Evolutionary conservation across 1,140 invertebrate species (phyloP).

Genomic region (Ditylenchus dipsaci): DNA sequence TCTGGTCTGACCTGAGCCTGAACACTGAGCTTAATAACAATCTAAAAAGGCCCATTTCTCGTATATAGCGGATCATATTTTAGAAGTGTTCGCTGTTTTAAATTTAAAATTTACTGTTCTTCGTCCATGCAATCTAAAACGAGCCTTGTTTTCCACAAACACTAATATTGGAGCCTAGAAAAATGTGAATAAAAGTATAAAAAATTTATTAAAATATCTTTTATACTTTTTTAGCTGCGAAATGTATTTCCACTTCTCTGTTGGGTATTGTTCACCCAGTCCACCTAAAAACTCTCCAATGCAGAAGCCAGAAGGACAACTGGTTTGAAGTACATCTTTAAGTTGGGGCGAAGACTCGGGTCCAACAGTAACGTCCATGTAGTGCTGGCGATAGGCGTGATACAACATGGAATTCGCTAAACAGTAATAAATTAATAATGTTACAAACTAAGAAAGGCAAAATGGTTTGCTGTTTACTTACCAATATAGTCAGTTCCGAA

Average conservation of each 20-base stretch:
- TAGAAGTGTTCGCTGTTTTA: no score
- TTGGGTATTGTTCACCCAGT: slow-evolving; percentile 54
- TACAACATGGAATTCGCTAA: slow-evolving; percentile 58
- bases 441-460: no score
- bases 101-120: slow-evolving; percentile 39
- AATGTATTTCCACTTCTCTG: slow-evolving; percentile 53
- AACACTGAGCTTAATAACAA: no score
- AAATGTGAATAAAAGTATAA: background rate
- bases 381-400: slow-evolving; percentile 53
- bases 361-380: slow-evolving; percentile 53
- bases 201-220: slow-evolving; percentile 15
- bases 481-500: slow-evolving; percentile 49
- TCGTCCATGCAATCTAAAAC: slow-evolving; percentile 51
- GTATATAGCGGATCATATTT: no score
- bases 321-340: slow-evolving; percentile 49
- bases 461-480: no score
- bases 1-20: no score
- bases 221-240: slow-evolving; percentile 55
- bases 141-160: slow-evolving; percentile 53
- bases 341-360: slow-evolving; percentile 47
- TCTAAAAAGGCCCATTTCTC: no score
- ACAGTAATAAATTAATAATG: background rate
- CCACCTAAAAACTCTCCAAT: slow-evolving; percentile 55
- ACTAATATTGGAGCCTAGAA: slow-evolving; percentile 49
- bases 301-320: slow-evolving; percentile 51